Conservation (phyloP, 1,140 invertebrate species). For the Pseudomyrmex gracilis region DNA sequence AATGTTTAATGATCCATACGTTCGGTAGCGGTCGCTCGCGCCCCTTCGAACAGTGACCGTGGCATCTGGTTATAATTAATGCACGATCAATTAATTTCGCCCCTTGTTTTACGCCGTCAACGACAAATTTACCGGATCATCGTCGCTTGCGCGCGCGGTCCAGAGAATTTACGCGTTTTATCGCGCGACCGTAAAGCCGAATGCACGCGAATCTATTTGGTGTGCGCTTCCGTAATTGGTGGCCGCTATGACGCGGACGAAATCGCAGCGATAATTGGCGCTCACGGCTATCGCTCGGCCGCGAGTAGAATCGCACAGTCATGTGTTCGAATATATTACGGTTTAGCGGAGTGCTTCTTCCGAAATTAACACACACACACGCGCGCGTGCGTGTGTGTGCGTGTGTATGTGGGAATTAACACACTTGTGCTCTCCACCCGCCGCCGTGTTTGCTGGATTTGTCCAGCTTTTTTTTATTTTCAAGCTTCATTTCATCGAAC, state of each 20-base stretch:
- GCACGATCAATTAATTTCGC: slow-evolving; percentile 54
- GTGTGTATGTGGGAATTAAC: neutral
- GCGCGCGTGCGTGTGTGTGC: neutral
- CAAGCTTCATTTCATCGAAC: slow-evolving; percentile 46
- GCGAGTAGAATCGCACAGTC: slow-evolving; percentile 30
- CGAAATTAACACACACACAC: neutral
- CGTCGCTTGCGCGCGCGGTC: slow-evolving; percentile 26
- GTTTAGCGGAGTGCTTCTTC: slow-evolving; percentile 16
- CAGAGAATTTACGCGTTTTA: slow-evolving; percentile 56
- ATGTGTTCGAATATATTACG: slow-evolving; percentile 35
- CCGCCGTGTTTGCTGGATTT: neutral
- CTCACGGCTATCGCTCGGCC: slow-evolving; percentile 9
- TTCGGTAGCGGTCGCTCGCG: slow-evolving; percentile 7
- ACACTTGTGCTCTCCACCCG: slow-evolving; percentile 1
- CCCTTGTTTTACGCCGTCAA: slow-evolving; percentile 56
- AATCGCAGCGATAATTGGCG: slow-evolving; percentile 53
- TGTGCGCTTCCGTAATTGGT: slow-evolving; percentile 30
- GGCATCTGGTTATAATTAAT: slow-evolving; percentile 61
- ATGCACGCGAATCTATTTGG: slow-evolving; percentile 52
- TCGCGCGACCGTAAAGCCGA: slow-evolving; percentile 30
- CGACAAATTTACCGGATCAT: slow-evolving; percentile 63
- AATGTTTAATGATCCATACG: slow-evolving; percentile 51
- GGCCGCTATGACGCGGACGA: slow-evolving; percentile 41
- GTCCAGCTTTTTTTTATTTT: slow-evolving; percentile 10
- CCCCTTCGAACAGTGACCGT: slow-evolving; percentile 17